Evolutionary conservation across 64 coral and sea anemone genomes (phyloP).

Genomic region (Hydrozoanthus tunicans): DNA sequence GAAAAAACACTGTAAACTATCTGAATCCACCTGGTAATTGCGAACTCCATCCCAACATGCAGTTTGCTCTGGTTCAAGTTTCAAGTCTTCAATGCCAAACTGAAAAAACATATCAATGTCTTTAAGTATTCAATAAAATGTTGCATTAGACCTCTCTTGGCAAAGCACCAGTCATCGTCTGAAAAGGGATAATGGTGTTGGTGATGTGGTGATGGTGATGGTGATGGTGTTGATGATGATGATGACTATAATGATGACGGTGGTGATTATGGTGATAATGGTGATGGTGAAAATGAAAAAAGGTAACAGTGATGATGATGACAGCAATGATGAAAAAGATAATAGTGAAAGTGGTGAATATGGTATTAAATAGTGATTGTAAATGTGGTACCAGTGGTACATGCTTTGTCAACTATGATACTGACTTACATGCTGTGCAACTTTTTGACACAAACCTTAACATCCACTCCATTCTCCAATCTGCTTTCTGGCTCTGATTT

Average conservation of each 20-base stretch:
- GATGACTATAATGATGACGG: neutral
- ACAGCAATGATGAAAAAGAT: too few species aligned
- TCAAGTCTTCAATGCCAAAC: slow-evolving; percentile 99
- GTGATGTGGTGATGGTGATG: neutral
- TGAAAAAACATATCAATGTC: neutral
- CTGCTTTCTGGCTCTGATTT: slow-evolving; percentile 98
- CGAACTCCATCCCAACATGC: slow-evolving; percentile 97
- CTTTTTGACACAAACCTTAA: slow-evolving; percentile 60
- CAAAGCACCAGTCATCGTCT: neutral
- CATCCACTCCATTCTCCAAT: slow-evolving; percentile 89
- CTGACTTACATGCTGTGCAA: neutral
- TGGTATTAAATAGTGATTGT: too few species aligned
- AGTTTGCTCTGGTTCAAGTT: slow-evolving; percentile 82
- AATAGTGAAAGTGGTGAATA: too few species aligned
- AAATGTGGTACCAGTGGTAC: too few species aligned
- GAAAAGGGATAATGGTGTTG: neutral
- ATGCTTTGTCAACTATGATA: too few species aligned
- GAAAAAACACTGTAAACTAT: neutral
- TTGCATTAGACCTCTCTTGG: neutral
- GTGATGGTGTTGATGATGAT: too few species aligned
- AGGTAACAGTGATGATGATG: too few species aligned
- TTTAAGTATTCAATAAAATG: neutral
- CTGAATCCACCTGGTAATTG: slow-evolving; percentile 84
- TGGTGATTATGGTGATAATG: neutral
- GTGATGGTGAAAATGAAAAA: too few species aligned